Evolutionary conservation across 30 jellyfish, hydroid and myxozoan species (phyloP).

Genomic region (Catostylus mosaicus): DNA sequence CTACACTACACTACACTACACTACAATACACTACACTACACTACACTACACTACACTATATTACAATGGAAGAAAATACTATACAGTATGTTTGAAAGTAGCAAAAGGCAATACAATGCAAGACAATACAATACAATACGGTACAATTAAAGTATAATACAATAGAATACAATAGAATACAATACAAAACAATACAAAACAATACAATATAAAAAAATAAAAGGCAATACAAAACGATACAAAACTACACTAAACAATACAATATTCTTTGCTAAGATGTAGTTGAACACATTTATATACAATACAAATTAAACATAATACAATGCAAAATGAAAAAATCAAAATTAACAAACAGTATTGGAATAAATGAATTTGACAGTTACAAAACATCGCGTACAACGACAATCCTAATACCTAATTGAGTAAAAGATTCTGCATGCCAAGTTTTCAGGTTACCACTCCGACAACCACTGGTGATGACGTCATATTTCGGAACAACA

Average conservation of each 20-base stretch:
- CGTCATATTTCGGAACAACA: slow-evolving; percentile 77
- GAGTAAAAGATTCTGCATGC: slow-evolving; percentile 76
- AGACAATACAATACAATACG: no score
- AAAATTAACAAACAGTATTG: background rate
- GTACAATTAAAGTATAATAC: background rate
- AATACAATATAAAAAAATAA: background rate
- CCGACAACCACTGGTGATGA: slow-evolving; percentile 84
- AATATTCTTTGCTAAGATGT: no score
- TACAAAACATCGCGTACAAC: background rate
- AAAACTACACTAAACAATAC: background rate
- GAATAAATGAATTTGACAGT: background rate
- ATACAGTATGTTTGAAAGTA: no score
- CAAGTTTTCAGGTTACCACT: slow-evolving; percentile 81
- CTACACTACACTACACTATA: no score
- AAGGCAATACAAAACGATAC: background rate
- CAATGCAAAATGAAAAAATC: no score
- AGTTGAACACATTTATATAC: no score
- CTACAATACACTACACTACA: background rate
- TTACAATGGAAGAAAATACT: no score
- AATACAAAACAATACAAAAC: background rate
- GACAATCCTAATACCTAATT: slow-evolving; percentile 45
- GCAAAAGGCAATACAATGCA: no score
- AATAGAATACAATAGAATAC: background rate
- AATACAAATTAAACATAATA: no score
- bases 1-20: background rate